A percentile compares a stretch with the other conserved stretches of the same genome.
Evolutionary conservation across 2,888 invertebrate genomes (phyloP).

Genomic region (Cephus rjabovi): DNA sequence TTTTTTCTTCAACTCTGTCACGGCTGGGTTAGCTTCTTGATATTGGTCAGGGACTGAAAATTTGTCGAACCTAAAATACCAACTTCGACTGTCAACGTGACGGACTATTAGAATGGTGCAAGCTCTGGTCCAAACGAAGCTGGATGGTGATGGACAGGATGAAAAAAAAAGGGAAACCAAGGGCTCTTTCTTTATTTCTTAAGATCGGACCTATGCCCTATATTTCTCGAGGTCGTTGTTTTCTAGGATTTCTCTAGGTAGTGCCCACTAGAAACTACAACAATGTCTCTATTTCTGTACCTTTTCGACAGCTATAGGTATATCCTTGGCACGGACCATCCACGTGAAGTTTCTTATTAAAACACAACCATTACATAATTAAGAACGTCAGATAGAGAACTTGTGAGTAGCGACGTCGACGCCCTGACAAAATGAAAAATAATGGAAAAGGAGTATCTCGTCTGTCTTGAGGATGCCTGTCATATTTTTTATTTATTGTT

Average conservation of each 20-base stretch:
- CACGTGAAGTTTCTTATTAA: slow-evolving; percentile 42
- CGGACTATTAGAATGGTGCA: neutral
- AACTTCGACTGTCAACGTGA: neutral
- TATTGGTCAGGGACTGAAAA: neutral
- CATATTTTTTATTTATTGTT: neutral
- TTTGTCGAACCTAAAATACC: neutral
- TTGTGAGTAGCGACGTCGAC: neutral
- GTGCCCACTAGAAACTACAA: slow-evolving; percentile 21
- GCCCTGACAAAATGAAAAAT: neutral
- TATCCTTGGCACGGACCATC: slow-evolving; percentile 41
- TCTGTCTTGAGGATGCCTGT: neutral
- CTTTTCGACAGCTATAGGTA: slow-evolving; percentile 35
- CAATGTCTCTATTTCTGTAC: slow-evolving; percentile 48
- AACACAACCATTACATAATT: slow-evolving; percentile 41
- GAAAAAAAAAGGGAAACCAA: neutral
- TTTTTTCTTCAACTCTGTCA: neutral
- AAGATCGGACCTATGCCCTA: neutral
- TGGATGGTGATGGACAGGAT: neutral
- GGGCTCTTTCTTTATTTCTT: neutral
- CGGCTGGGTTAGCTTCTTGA: neutral
- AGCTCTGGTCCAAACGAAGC: neutral
- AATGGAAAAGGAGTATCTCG: neutral
- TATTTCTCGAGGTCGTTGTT: slow-evolving; percentile 15
- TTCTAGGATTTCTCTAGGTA: slow-evolving; percentile 1
- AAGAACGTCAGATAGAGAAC: neutral